phyloP scores from a whole-genome alignment of 2,113 vertebrate species.

The Tonatia bakeri region DNA sequence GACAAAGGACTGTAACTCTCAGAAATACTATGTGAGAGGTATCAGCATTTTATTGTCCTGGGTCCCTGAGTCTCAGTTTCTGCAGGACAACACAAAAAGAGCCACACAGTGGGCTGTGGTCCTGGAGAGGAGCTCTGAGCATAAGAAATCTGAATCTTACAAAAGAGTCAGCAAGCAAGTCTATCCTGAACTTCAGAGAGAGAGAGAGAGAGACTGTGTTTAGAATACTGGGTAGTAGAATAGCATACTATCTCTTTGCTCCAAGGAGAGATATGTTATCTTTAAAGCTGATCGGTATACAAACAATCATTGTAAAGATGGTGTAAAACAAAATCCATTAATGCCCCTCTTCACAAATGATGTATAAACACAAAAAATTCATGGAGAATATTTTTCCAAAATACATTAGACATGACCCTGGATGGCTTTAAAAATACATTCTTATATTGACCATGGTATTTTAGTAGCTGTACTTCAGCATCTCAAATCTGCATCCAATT shows the following conservation, averaged over 20 bases:
- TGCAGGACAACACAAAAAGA: background rate
- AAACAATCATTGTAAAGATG: background rate
- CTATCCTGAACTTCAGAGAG: background rate
- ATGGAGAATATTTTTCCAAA: background rate
- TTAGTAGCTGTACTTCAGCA: background rate
- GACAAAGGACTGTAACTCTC: background rate
- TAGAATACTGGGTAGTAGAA: background rate
- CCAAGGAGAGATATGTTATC: background rate
- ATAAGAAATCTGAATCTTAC: background rate
- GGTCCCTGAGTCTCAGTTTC: background rate
- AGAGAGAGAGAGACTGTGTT: background rate
- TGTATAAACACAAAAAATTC: background rate
- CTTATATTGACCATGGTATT: background rate
- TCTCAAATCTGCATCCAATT: too few species aligned
- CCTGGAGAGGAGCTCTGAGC: background rate
- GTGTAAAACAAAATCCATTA: background rate
- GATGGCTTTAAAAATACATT: background rate
- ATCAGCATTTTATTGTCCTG: background rate
- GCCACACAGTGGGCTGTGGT: background rate
- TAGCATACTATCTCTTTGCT: background rate
- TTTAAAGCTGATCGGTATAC: background rate
- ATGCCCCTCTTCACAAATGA: background rate
- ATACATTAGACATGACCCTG: background rate
- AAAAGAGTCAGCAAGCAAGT: background rate
- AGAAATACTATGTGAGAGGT: background rate